Evolutionary conservation across 1,140 invertebrate species (phyloP).

Genomic region (fruit fly (Drosophila melanogaster)): Release_6_plus_ISO1_MT NT_033779.5:8494501-8495000

Average conservation of each 20-base stretch:
- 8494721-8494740: conserved; percentile 12
- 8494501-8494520: conserved; percentile 68
- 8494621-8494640: conserved; percentile 25
- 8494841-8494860: too few species aligned
- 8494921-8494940: not conserved
- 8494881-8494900: not conserved
- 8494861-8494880: too few species aligned
- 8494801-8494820: conserved; percentile 14
- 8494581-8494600: conserved; percentile 2
- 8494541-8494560: conserved; percentile 59
- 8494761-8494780: not conserved
- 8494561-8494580: conserved; percentile 10
- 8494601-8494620: not conserved
- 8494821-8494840: conserved; percentile 33
- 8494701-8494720: conserved; percentile 35
- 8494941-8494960: not conserved
- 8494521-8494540: conserved; percentile 62
- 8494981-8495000: not conserved
- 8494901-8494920: not conserved
- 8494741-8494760: conserved; percentile 23
- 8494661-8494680: conserved; percentile 58
- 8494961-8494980: not conserved
- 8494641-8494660: conserved; percentile 32
- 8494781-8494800: conserved; percentile 16
- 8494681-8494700: conserved; percentile 48